phyloP scores from a whole-genome alignment of 2,113 vertebrate genomes.

The Pogonocichla stellata region DNA sequence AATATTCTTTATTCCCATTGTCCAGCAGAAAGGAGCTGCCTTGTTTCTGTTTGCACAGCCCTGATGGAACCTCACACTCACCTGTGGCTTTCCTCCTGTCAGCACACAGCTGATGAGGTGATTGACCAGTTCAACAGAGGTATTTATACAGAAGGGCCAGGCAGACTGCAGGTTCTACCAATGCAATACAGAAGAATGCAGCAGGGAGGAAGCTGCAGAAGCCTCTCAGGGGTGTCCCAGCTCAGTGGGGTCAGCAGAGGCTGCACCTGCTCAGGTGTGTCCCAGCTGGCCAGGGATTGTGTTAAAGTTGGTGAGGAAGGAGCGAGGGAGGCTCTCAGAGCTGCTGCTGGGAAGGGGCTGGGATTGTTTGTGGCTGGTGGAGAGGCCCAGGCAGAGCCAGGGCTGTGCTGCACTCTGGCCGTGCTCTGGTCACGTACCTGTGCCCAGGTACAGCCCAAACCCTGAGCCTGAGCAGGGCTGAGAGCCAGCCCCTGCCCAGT shows the following conservation, averaged over 20 bases:
- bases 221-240: neutral
- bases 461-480: neutral
- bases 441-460: too few relatives aligned
- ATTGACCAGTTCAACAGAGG: neutral
- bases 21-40: neutral
- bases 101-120: neutral
- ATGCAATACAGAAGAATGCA: neutral
- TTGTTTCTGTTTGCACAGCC: accelerated
- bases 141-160: neutral
- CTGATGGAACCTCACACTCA: neutral
- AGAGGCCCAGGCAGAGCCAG: neutral
- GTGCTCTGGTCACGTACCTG: too few relatives aligned
- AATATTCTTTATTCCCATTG: neutral
- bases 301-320: neutral
- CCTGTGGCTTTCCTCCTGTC: neutral
- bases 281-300: neutral
- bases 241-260: neutral
- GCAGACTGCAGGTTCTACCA: neutral
- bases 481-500: too few relatives aligned
- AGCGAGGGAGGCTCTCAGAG: neutral
- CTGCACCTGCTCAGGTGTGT: neutral
- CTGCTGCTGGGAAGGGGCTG: neutral
- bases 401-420: neutral
- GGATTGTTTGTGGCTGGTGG: neutral
- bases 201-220: neutral